Conservation (phyloP, 1,140 invertebrate genomes). For the Orchesella cincta region DNA sequence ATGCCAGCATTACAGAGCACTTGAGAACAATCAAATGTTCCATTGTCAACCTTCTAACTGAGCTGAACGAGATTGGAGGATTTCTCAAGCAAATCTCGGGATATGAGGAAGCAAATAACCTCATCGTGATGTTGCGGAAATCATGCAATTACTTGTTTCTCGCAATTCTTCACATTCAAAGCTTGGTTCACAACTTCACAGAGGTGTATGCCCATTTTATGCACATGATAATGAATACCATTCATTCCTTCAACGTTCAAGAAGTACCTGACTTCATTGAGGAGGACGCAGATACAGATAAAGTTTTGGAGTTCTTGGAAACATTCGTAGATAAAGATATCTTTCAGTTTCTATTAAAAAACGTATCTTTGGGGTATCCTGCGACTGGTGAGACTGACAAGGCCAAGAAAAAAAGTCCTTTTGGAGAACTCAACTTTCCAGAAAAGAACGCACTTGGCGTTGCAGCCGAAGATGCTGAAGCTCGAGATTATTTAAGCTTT, state of each 20-base stretch:
- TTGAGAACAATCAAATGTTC: conserved; percentile 42
- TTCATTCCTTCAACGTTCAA: conserved; percentile 43
- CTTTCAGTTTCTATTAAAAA: conserved; percentile 37
- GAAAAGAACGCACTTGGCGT: neutral
- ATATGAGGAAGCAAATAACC: conserved; percentile 25
- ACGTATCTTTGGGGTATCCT: conserved; percentile 22
- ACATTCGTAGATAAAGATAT: conserved; percentile 37
- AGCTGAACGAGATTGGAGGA: conserved; percentile 45
- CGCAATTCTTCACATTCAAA: conserved; percentile 40
- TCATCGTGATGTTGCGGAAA: conserved; percentile 28
- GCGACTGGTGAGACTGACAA: neutral
- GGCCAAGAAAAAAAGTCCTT: neutral
- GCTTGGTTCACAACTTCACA: conserved; percentile 35
- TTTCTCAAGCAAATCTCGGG: conserved; percentile 37
- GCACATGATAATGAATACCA: conserved; percentile 44
- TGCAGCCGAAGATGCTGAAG: neutral
- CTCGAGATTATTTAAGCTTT: conserved; percentile 9
- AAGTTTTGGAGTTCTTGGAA: conserved; percentile 40
- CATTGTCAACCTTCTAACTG: conserved; percentile 34
- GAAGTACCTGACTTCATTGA: conserved; percentile 43
- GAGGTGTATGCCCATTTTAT: conserved; percentile 40
- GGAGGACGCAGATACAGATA: conserved; percentile 42
- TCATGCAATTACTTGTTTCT: conserved; percentile 40
- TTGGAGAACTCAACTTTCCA: neutral
- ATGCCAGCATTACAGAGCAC: conserved; percentile 37